Evolutionary conservation across 2,888 invertebrate genomes (phyloP).

Genomic region (Bruchidius siliquastri): DNA sequence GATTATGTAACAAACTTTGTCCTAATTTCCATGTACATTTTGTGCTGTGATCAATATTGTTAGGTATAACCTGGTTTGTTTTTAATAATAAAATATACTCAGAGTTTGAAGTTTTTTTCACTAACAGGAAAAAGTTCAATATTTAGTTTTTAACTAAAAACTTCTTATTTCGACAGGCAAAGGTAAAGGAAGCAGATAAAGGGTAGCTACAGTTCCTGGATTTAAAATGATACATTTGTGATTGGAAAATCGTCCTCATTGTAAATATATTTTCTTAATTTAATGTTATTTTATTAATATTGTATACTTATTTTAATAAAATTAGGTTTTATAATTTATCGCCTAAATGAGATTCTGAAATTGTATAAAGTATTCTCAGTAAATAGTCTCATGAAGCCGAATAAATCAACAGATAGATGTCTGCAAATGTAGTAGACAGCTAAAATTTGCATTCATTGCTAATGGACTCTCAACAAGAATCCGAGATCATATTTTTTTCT

Average conservation of each 20-base stretch:
- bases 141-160: not conserved
- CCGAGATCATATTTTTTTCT: no score
- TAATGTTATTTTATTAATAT: not conserved
- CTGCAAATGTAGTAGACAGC: no score
- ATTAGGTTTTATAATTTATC: not conserved
- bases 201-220: not conserved
- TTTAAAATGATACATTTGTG: not conserved
- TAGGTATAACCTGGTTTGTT: conserved; percentile 17
- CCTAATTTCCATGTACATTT: conserved; percentile 24
- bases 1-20: conserved; percentile 9
- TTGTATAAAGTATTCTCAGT: not conserved
- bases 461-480: no score
- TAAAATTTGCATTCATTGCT: no score
- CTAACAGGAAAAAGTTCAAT: conserved; percentile 6
- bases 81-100: conserved; percentile 9
- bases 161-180: conserved; percentile 30
- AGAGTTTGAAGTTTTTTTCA: conserved; percentile 8
- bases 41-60: conserved; percentile 30
- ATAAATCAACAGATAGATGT: no score
- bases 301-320: not conserved
- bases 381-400: no score
- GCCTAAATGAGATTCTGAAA: not conserved
- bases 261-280: not conserved
- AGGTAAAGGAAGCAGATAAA: conserved; percentile 19
- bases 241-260: not conserved